These are phyloP conservation scores for Melanotaenia boesemani DNA, from an alignment of 2,797 vertebrate genomes.

Conservation along the genomic window DNA sequence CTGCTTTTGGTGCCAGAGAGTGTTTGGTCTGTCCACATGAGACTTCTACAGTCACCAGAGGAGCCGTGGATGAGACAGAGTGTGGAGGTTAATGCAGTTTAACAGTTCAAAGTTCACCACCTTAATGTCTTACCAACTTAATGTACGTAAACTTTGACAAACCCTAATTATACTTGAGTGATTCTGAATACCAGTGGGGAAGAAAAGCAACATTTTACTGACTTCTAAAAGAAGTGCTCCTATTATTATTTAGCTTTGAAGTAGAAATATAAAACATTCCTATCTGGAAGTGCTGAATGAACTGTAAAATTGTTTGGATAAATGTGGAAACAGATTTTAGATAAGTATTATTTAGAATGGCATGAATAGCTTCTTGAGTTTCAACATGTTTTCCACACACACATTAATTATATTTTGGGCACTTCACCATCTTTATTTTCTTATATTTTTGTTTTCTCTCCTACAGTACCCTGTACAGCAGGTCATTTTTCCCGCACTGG, in stretches of 20 bases:
- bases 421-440: background rate
- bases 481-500: slow-evolving; percentile 97
- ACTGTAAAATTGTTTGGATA: slow-evolving; percentile 32
- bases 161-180: slow-evolving; percentile 6
- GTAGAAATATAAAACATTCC: slow-evolving; percentile 26
- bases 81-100: slow-evolving; percentile 89
- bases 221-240: slow-evolving; percentile 14
- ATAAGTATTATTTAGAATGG: slow-evolving; percentile 27
- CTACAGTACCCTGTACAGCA: slow-evolving; percentile 90
- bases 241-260: slow-evolving; percentile 1
- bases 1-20: slow-evolving; percentile 85
- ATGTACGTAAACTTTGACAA: slow-evolving; percentile 11
- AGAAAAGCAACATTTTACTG: slow-evolving; percentile 13
- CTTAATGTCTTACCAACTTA: slow-evolving; percentile 9
- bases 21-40: slow-evolving; percentile 89
- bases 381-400: slow-evolving; percentile 10
- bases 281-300: slow-evolving; percentile 25
- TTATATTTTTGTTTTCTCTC: background rate
- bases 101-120: slow-evolving; percentile 18
- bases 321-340: slow-evolving; percentile 34
- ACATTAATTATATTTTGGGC: slow-evolving; percentile 3
- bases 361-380: slow-evolving; percentile 18
- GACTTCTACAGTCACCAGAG: slow-evolving; percentile 94
- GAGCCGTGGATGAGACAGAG: slow-evolving; percentile 88
- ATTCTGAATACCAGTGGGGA: background rate